These are phyloP conservation scores for Holothuria leucospilota DNA, from an alignment of 53 echinoderm and acorn worm species.

Conservation along the genomic window DNA sequence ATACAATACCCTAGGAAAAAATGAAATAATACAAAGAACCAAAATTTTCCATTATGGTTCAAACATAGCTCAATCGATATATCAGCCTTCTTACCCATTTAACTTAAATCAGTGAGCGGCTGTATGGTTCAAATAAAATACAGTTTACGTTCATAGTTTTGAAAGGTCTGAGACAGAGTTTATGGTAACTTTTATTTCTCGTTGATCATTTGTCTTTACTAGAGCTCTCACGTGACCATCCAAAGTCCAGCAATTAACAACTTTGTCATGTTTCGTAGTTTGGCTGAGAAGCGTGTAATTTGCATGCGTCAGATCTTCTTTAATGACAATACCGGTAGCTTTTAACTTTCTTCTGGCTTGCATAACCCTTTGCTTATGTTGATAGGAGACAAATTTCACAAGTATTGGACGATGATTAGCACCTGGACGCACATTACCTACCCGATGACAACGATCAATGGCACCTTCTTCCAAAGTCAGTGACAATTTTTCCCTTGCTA, in stretches of 20 bases:
- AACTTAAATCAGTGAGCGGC: too few species aligned
- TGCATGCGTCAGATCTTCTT: constrained; percentile 1
- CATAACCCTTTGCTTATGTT: constrained; percentile 6
- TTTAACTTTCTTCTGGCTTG: constrained; percentile 7
- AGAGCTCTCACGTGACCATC: background rate
- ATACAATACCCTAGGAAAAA: too few species aligned
- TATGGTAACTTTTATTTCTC: background rate
- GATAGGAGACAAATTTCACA: constrained; percentile 15
- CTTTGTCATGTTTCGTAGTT: background rate
- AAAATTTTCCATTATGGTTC: too few species aligned
- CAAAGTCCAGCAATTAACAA: background rate
- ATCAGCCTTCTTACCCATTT: too few species aligned
- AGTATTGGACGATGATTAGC: constrained; percentile 12
- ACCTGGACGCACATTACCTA: background rate
- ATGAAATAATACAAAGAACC: too few species aligned
- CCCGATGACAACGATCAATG: constrained; percentile 31
- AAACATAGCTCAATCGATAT: too few species aligned
- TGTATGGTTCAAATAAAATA: too few species aligned
- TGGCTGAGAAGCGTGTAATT: background rate
- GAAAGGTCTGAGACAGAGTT: background rate
- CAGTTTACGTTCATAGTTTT: too few species aligned
- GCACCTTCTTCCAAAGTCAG: background rate
- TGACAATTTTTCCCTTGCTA: constrained; percentile 9
- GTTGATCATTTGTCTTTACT: background rate
- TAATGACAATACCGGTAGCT: background rate